A percentile compares a stretch with the other conserved stretches of the same genome.
Conservation (phyloP, 2,797 vertebrate genomes). For the Rachycentron canadum region DNA sequence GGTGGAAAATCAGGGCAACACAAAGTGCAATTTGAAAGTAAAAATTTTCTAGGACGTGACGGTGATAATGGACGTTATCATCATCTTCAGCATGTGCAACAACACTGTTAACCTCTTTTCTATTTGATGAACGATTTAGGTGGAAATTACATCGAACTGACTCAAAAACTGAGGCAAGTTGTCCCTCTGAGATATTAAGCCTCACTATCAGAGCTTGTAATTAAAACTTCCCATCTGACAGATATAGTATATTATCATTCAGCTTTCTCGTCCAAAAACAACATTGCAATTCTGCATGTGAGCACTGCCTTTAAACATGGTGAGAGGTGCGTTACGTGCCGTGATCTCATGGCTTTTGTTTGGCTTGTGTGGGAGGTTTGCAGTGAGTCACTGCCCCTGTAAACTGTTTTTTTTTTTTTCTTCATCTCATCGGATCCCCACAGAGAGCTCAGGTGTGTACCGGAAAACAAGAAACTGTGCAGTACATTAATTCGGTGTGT, state of each 20-base stretch:
- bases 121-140: slow-evolving; percentile 3
- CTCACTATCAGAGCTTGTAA: not conserved
- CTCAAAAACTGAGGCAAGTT: not conserved
- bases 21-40: not conserved
- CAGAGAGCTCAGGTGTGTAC: slow-evolving; percentile 38
- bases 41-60: not conserved
- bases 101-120: slow-evolving; percentile 1
- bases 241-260: not conserved
- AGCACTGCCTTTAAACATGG: slow-evolving; percentile 4
- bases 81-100: slow-evolving; percentile 2
- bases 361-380: slow-evolving; percentile 54
- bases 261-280: not conserved
- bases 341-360: slow-evolving; percentile 61
- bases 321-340: slow-evolving; percentile 20
- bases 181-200: not conserved
- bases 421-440: slow-evolving; percentile 40
- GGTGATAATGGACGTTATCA: not conserved
- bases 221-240: slow-evolving; percentile 28
- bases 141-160: not conserved
- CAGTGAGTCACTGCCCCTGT: slow-evolving; percentile 62
- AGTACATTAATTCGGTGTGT: slow-evolving; percentile 29
- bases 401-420: slow-evolving; percentile 20
- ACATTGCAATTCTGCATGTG: not conserved
- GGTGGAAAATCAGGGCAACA: not conserved
- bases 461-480: slow-evolving; percentile 21